phyloP scores from a whole-genome alignment of 2,797 vertebrate genomes.

The Microtus obscurus region DNA sequence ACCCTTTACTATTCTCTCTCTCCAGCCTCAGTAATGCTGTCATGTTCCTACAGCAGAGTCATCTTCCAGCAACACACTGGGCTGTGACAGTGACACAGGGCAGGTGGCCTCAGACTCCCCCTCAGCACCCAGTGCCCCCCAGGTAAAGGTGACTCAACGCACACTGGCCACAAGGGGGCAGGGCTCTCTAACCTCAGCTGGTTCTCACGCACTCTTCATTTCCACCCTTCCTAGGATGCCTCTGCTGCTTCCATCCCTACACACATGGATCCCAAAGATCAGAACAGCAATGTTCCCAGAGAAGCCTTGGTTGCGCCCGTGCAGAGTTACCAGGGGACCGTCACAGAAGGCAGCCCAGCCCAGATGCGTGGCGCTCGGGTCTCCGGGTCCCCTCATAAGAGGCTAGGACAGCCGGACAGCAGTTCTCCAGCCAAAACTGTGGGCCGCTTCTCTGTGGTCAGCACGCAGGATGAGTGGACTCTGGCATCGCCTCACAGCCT shows the following conservation, averaged over 20 bases:
- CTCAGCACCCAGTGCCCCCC: conserved; percentile 59
- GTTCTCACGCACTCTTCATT: neutral
- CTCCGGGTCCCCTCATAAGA: conserved; percentile 89
- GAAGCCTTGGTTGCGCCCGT: conserved; percentile 83
- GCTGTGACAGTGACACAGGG: conserved; percentile 68
- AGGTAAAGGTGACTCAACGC: conserved; percentile 80
- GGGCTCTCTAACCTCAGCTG: neutral
- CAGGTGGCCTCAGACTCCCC: neutral
- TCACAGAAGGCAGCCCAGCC: conserved; percentile 80
- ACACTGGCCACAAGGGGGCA: neutral
- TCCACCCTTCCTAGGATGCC: conserved; percentile 77
- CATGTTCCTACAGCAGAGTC: conserved; percentile 80
- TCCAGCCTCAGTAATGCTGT: neutral
- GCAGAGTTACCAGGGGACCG: conserved; percentile 84
- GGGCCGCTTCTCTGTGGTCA: conserved; percentile 96
- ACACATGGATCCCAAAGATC: conserved; percentile 75
- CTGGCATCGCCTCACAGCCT: conserved; percentile 90
- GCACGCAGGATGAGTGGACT: conserved; percentile 93
- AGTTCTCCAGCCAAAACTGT: conserved; percentile 91
- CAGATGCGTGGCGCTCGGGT: conserved; percentile 87
- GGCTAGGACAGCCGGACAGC: conserved; percentile 83
- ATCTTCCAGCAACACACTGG: conserved; percentile 67
- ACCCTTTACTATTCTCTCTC: neutral
- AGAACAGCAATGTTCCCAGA: conserved; percentile 82
- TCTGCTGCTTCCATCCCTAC: conserved; percentile 60